Conservation (phyloP, 2,888 invertebrate species). For the Bibio marci region DNA sequence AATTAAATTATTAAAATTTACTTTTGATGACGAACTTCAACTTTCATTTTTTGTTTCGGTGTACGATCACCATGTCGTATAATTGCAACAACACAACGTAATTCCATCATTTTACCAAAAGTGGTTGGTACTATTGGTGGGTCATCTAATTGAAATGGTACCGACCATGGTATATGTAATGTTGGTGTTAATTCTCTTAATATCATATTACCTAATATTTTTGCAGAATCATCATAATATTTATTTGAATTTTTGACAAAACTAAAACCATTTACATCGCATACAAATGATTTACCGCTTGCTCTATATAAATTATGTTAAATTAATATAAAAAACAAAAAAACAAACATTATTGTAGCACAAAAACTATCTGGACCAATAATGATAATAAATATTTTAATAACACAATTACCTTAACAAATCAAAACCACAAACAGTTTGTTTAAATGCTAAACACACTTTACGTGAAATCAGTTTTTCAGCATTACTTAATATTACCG, state of each 20-base stretch:
- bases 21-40: constrained; percentile 93
- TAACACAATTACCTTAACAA: constrained; percentile 47
- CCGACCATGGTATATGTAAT: constrained; percentile 92
- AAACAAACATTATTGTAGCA: not conserved
- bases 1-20: constrained; percentile 26
- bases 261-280: constrained; percentile 99
- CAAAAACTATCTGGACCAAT: no score
- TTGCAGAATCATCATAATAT: constrained; percentile 99
- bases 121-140: constrained; percentile 98
- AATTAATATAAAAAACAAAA: constrained; percentile 7
- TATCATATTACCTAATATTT: constrained; percentile 96
- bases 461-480: constrained; percentile 97
- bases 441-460: constrained; percentile 91
- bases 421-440: constrained; percentile 99
- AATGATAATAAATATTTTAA: not conserved
- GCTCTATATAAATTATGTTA: constrained; percentile 42
- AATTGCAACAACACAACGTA: constrained; percentile 90
- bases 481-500: constrained; percentile 90
- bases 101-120: constrained; percentile 90
- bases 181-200: constrained; percentile 86
- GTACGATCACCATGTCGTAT: constrained; percentile 97
- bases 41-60: constrained; percentile 99
- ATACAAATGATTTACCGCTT: constrained; percentile 96
- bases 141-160: constrained; percentile 89
- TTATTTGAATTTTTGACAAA: constrained; percentile 99